These are phyloP conservation scores for Cydia amplana DNA, from an alignment of 1,140 invertebrate species.

Conservation along the genomic window DNA sequence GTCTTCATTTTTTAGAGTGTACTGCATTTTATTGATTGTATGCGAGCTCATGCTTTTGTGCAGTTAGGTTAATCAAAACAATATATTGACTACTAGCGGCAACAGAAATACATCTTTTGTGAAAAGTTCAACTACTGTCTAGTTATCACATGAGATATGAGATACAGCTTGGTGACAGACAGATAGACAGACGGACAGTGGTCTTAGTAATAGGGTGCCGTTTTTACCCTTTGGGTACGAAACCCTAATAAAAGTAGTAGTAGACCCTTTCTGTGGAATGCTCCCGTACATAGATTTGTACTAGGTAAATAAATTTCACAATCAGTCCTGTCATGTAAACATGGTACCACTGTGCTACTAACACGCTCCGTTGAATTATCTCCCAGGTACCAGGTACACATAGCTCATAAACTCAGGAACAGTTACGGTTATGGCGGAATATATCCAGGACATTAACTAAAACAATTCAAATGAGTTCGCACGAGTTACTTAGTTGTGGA, in stretches of 20 bases:
- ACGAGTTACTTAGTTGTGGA: background rate
- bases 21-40: background rate
- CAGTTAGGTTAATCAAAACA: background rate
- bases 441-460: slow-evolving; percentile 13
- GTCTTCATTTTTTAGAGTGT: too few relatives aligned
- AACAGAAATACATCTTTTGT: too few relatives aligned
- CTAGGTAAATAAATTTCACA: background rate
- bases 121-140: too few relatives aligned
- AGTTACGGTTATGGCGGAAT: slow-evolving; percentile 16
- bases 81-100: too few relatives aligned
- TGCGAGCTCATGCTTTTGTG: background rate
- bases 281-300: too few relatives aligned
- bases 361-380: background rate
- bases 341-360: background rate
- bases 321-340: background rate
- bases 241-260: too few relatives aligned
- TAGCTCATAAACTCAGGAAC: slow-evolving; percentile 13
- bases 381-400: background rate
- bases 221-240: too few relatives aligned
- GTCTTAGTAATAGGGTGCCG: too few relatives aligned
- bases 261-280: too few relatives aligned
- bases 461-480: slow-evolving; percentile 25
- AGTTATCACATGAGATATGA: too few relatives aligned
- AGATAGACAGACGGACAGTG: too few relatives aligned
- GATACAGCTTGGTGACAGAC: too few relatives aligned